These are phyloP conservation scores for Menidia beryllina DNA, from an alignment of 2,113 vertebrate genomes.

Conservation along the genomic window DNA sequence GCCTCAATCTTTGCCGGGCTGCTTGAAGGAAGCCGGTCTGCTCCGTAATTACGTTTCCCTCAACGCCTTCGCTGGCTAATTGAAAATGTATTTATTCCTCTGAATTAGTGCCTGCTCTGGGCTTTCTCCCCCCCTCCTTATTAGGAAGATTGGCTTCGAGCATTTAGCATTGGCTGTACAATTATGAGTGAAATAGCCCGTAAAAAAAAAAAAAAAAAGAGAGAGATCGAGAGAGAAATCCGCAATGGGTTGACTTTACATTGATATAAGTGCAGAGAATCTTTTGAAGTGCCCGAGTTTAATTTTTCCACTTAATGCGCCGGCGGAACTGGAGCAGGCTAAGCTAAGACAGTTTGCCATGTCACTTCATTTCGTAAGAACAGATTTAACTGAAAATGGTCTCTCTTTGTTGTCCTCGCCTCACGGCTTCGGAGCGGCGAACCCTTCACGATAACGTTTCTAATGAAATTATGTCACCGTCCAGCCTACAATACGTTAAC, in stretches of 20 bases:
- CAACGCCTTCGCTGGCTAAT: conserved; percentile 43
- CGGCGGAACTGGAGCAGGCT: conserved; percentile 15
- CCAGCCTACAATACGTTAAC: conserved; percentile 45
- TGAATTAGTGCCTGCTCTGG: conserved; percentile 45
- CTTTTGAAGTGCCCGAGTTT: conserved; percentile 60
- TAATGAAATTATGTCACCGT: background rate
- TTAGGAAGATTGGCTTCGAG: conserved; percentile 58
- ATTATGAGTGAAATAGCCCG: conserved; percentile 45
- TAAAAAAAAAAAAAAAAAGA: conserved; percentile 1
- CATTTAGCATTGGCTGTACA: conserved; percentile 48
- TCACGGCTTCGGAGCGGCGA: too few relatives aligned
- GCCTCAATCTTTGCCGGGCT: conserved; percentile 22
- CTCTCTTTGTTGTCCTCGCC: conserved; percentile 13
- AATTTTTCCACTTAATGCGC: conserved; percentile 39
- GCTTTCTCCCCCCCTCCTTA: conserved; percentile 44
- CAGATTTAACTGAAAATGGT: conserved; percentile 52
- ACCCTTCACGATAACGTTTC: background rate
- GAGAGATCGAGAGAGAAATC: too few relatives aligned
- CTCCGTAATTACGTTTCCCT: conserved; percentile 40
- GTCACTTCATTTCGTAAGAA: conserved; percentile 19
- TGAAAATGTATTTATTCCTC: conserved; percentile 67
- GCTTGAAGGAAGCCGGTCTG: conserved; percentile 17
- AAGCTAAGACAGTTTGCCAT: conserved; percentile 10
- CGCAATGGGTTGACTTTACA: conserved; percentile 33
- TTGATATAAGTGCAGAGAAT: conserved; percentile 50